Conservation (phyloP, 2,113 vertebrate species). For the Aphyosemion australe region DNA sequence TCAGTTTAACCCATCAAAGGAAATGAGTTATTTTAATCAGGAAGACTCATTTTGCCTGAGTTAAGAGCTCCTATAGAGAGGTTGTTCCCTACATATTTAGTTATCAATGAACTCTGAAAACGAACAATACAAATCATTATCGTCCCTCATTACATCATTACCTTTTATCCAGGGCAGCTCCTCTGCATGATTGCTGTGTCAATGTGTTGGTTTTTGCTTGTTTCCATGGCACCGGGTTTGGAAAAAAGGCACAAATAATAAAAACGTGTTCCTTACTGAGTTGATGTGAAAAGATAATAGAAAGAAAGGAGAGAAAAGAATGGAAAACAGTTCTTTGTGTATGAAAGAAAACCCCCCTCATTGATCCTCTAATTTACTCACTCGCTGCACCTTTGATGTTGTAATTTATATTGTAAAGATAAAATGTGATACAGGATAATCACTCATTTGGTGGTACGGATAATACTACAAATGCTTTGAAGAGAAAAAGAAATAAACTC, state of each 20-base stretch:
- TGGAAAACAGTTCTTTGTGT: neutral
- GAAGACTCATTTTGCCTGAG: no score
- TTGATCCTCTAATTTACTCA: neutral
- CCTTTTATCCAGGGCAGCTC: neutral
- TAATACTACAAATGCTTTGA: neutral
- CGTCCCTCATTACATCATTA: neutral
- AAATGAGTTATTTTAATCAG: no score
- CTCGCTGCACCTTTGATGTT: neutral
- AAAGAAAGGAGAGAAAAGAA: neutral
- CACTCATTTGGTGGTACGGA: neutral
- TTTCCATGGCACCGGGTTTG: neutral
- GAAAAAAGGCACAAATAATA: neutral
- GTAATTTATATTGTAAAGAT: conserved; percentile 2
- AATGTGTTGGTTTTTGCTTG: neutral
- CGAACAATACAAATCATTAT: neutral
- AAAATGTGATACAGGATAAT: conserved; percentile 10
- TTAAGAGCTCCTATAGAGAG: no score
- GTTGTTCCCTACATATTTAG: no score
- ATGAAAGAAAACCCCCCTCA: neutral
- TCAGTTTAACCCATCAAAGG: no score
- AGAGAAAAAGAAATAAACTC: neutral
- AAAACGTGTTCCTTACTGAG: neutral
- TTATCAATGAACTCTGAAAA: neutral
- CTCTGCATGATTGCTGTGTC: neutral
- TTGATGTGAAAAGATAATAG: neutral